Evolutionary conservation across 1,140 invertebrate species (phyloP), one percentile per base, ranked within the genome.

Genomic region (Microplitis demolitor): DNA sequence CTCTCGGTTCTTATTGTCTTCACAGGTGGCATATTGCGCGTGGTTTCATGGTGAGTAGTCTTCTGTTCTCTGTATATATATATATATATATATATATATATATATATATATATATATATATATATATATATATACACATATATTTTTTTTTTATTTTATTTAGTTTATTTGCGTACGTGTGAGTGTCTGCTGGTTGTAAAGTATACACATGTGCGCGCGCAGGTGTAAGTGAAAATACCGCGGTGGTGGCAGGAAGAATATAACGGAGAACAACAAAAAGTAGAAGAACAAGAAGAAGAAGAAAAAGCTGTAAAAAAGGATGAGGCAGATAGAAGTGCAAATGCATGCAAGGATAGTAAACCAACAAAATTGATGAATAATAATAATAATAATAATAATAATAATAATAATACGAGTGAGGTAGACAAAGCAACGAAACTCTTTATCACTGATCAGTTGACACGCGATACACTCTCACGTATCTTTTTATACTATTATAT

Each of bases 1-100:
- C 37, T 11, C 9, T 35, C 9, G 61, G 33, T 14, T 53, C 16
- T 37, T n/a, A 37, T 24, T 66, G 51, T 54, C 66, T 56, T 68
- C 66, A 67, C 50, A 68, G 51, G 66, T 68, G 66, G 66, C 54
- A 56, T 58, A n/a, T 68, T 53, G 33, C 31, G 50, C 51, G 50
- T 16, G 24, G 45, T 56, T 67, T 53, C 35, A n/a, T 16, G 53
- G 16, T 54, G n/a, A 54, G 13, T 54, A 14, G 13, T 54, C 53
- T 60, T 24, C 24, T 11, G 9, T 31, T 34, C 16, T 60, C 3
- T 33, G 16, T 16, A 14, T 56, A 56, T 56, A 3, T 5, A n/a
- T n/a, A n/a, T n/a, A n/a, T n/a, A n/a, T n/a, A n/a, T n/a, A n/a
- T n/a, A n/a, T n/a, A n/a, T n/a, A n/a, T n/a, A n/a, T n/a, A n/a